phyloP scores from a whole-genome alignment of 2,888 invertebrate species.

The Platypus cylindrus region DNA sequence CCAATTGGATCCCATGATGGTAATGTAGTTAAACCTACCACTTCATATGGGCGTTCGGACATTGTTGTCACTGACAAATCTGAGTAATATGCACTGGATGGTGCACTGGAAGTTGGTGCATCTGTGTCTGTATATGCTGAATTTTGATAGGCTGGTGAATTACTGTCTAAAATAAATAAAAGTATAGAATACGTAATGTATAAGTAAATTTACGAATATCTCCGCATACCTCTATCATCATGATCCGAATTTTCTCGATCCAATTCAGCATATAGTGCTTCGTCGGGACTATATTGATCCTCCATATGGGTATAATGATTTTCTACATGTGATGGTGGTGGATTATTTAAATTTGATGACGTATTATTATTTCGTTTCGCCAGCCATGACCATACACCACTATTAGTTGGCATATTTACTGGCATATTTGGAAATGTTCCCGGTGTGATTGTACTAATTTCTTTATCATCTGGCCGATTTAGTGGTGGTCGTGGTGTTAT shows the following conservation, averaged over 20 bases:
- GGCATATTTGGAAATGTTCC: slow-evolving; percentile 23
- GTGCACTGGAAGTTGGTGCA: slow-evolving; percentile 47
- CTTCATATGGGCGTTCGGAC: slow-evolving; percentile 46
- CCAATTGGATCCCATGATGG: slow-evolving; percentile 32
- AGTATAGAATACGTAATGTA: neutral
- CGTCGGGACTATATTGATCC: slow-evolving; percentile 42
- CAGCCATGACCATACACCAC: slow-evolving; percentile 33
- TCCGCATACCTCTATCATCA: slow-evolving; percentile 14
- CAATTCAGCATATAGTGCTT: slow-evolving; percentile 58
- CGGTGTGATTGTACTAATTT: slow-evolving; percentile 24
- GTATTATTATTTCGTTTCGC: slow-evolving; percentile 25
- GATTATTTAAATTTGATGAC: slow-evolving; percentile 37
- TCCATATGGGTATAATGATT: slow-evolving; percentile 65
- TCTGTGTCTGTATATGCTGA: slow-evolving; percentile 51
- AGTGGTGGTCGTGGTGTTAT: slow-evolving; percentile 25
- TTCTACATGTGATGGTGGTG: slow-evolving; percentile 44
- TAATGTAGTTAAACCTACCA: slow-evolving; percentile 43
- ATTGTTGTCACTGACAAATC: slow-evolving; percentile 48
- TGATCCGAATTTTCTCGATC: slow-evolving; percentile 40
- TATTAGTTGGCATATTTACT: slow-evolving; percentile 22
- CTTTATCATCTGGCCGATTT: slow-evolving; percentile 29
- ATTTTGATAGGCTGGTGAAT: slow-evolving; percentile 53
- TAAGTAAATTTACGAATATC: slow-evolving; percentile 1
- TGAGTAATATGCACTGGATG: slow-evolving; percentile 64
- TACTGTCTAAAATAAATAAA: slow-evolving; percentile 20